phyloP scores from a whole-genome alignment of 2,797 vertebrate species.

The Anniella stebbinsi region DNA sequence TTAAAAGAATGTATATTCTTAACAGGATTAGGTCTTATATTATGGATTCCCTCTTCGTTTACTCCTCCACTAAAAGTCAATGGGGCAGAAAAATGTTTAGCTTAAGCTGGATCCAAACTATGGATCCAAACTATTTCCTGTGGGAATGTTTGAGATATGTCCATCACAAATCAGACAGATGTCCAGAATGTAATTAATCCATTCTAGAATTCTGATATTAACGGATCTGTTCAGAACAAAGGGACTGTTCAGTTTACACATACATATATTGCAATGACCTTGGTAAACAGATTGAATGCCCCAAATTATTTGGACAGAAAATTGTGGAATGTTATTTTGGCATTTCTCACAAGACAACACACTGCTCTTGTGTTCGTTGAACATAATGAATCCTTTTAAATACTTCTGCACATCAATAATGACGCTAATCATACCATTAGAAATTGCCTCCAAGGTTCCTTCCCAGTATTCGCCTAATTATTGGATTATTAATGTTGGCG shows the following conservation, averaged over 20 bases:
- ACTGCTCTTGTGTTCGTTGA: constrained; percentile 61
- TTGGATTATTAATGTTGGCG: constrained; percentile 1
- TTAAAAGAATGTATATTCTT: not conserved
- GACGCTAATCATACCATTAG: constrained; percentile 45
- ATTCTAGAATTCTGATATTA: not conserved
- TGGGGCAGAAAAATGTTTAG: not conserved
- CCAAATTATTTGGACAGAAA: constrained; percentile 24
- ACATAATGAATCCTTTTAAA: constrained; percentile 55
- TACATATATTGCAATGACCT: not conserved
- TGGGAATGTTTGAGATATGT: not conserved
- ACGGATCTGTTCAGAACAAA: constrained; percentile 9
- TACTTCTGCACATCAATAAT: constrained; percentile 49
- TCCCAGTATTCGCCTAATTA: constrained; percentile 36
- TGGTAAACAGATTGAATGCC: constrained; percentile 15
- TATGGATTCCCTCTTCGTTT: not conserved
- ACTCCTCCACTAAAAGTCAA: not conserved
- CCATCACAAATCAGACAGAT: not conserved
- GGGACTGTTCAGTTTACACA: not conserved
- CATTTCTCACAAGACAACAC: constrained; percentile 53
- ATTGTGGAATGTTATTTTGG: constrained; percentile 43
- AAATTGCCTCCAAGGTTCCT: constrained; percentile 36
- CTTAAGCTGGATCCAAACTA: not conserved
- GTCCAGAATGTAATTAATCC: not conserved
- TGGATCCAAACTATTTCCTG: not conserved
- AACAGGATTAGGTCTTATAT: not conserved